Base-by-base conservation (phyloP, 2,888 invertebrate species). In the Parascotia fuliginaria region DNA sequence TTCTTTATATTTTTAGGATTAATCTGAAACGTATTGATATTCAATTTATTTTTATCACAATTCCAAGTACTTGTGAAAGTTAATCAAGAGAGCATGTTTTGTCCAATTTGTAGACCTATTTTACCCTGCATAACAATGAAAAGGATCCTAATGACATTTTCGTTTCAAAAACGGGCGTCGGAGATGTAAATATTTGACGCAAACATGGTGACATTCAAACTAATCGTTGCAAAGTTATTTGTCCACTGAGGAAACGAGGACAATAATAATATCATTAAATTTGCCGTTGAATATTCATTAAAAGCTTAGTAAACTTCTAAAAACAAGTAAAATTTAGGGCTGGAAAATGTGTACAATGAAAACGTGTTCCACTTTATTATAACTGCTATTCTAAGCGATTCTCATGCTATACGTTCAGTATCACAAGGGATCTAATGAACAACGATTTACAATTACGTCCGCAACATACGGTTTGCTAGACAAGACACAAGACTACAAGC, bases 51-150 rank as follows among this genome's bases (percentile, higher is more conserved):
- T 85, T 84, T 81, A 85, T 81, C 79, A 80, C 72, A 75, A 65
- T 77, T 73, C 75, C 65, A 72, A 80, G 73, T 69, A 67, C 73
- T 74, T 75, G 72, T 75, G 72, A 74, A 81, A 82, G 80, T 85
- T 88, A 88, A 88, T 88, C 85, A 87, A 87, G 79, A 72, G 81
- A 72, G 73, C 78, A 77, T 83, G 81, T 85, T 83, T 81, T 70
- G 75, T 70, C 65, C 79, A 86, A 85, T 87, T 87, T 85, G 84
- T 83, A 81, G 76, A 69, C 77, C 83, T 68, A 81, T 85, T 86
- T 77, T 83, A 85, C 79, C 87, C 81, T 81, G 81, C 80, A 82
- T 82, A 83, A 82, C 80, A 75, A 76, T 77, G 81, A 81, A 81
- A 75, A 69, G 69, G 72, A 79, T 60, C 65, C 71, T 80, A 81